A percentile compares a stretch with the other conserved stretches of the same genome.
These are phyloP conservation scores for Meloidogyne floridensis DNA, from an alignment of 1,140 invertebrate species.

Conservation along the genomic window DNA sequence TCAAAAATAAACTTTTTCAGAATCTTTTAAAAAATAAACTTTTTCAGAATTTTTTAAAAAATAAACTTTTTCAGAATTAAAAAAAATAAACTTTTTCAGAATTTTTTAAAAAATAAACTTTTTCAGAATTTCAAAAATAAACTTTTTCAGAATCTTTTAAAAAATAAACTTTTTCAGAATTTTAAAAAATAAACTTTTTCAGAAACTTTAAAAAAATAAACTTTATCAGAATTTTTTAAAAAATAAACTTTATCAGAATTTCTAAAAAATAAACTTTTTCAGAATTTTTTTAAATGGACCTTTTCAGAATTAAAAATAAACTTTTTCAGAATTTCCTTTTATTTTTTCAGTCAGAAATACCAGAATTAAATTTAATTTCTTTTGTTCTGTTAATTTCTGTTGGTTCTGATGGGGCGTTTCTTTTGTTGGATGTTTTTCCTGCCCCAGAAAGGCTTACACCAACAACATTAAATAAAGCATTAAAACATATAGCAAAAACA, in stretches of 20 bases:
- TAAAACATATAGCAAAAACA: slow-evolving; percentile 54
- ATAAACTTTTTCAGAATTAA: no score
- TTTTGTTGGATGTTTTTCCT: slow-evolving; percentile 56
- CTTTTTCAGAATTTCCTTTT: background rate
- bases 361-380: slow-evolving; percentile 61
- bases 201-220: no score
- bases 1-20: no score
- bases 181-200: no score
- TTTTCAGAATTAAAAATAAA: background rate
- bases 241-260: background rate
- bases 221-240: no score
- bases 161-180: no score
- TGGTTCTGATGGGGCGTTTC: slow-evolving; percentile 63
- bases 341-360: slow-evolving; percentile 58
- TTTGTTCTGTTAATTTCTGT: slow-evolving; percentile 62
- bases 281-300: background rate
- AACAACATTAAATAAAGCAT: slow-evolving; percentile 39
- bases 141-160: background rate
- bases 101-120: no score
- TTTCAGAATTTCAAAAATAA: background rate
- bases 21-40: no score
- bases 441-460: slow-evolving; percentile 37
- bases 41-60: no score
- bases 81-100: no score
- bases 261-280: background rate